Percentiles rank a stretch among this genome's conserved stretches.
Conservation (phyloP, 1,140 invertebrate genomes). For the Diorhabda carinulata region DNA sequence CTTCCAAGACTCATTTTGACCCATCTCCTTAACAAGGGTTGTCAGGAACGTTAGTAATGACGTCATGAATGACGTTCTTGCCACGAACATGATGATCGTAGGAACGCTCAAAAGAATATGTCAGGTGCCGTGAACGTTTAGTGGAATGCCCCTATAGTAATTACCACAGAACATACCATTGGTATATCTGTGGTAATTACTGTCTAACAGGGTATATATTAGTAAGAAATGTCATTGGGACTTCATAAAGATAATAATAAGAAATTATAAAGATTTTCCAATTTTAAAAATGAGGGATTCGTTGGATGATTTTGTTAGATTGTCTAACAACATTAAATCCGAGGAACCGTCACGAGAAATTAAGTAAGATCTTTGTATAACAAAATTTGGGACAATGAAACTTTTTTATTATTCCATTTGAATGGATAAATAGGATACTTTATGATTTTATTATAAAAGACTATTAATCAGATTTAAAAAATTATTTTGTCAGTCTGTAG, state of each 20-base stretch:
- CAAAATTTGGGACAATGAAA: slow-evolving; percentile 11
- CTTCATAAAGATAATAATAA: not conserved
- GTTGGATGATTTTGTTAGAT: slow-evolving; percentile 40
- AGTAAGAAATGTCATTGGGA: not conserved
- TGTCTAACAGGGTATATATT: not conserved
- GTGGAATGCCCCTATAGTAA: not conserved
- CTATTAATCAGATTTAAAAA: not conserved
- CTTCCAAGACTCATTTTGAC: too few relatives aligned
- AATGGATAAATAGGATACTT: slow-evolving; percentile 15
- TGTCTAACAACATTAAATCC: slow-evolving; percentile 30
- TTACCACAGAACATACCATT: not conserved
- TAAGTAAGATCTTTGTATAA: slow-evolving; percentile 7
- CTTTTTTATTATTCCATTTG: slow-evolving; percentile 16
- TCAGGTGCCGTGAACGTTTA: not conserved
- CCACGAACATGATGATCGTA: not conserved
- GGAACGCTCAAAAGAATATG: not conserved
- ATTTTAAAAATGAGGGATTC: slow-evolving; percentile 40
- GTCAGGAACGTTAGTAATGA: too few relatives aligned
- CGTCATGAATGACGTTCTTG: too few relatives aligned
- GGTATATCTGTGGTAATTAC: not conserved
- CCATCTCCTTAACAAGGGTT: too few relatives aligned
- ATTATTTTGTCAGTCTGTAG: not conserved
- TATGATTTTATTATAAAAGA: slow-evolving; percentile 9
- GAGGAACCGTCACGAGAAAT: slow-evolving; percentile 16
- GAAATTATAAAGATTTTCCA: not conserved